Conservation (phyloP, 2,113 vertebrate genomes). For the Corvus moneduloides region DNA sequence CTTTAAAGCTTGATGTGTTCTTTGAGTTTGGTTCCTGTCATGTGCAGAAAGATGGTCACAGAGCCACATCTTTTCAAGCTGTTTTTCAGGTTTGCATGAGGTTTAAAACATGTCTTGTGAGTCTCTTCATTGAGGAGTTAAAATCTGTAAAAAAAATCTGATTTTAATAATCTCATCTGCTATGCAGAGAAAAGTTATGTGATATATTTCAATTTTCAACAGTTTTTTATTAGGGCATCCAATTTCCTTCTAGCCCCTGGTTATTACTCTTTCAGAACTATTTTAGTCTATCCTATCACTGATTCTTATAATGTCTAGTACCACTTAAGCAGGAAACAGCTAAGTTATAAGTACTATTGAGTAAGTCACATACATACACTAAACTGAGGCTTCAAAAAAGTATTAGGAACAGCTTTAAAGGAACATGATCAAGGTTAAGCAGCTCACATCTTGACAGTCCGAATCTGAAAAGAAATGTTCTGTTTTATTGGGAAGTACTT, state of each 20-base stretch:
- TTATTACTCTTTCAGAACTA: not conserved
- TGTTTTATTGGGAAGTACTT: constrained; percentile 16
- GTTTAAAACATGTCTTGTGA: not conserved
- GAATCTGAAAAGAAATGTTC: constrained; percentile 22
- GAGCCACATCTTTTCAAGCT: not conserved
- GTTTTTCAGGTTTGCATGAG: not conserved
- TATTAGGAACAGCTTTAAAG: not conserved
- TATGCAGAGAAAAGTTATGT: not conserved
- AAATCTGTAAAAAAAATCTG: not conserved
- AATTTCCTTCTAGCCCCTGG: not conserved
- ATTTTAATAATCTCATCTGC: not conserved
- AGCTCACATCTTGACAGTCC: not conserved
- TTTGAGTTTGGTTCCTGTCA: not conserved
- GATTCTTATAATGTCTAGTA: not conserved
- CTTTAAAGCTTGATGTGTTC: not conserved
- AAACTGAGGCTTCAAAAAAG: not conserved
- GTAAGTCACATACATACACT: not conserved
- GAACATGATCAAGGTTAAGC: not conserved
- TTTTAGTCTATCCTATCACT: not conserved
- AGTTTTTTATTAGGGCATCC: not conserved
- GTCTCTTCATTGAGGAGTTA: not conserved
- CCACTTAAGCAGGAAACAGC: not conserved
- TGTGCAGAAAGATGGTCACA: not conserved
- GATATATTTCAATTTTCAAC: not conserved
- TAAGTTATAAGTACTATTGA: not conserved